These are phyloP conservation scores for Latheticus oryzae DNA, from an alignment of 2,888 invertebrate genomes.

Conservation along the genomic window DNA sequence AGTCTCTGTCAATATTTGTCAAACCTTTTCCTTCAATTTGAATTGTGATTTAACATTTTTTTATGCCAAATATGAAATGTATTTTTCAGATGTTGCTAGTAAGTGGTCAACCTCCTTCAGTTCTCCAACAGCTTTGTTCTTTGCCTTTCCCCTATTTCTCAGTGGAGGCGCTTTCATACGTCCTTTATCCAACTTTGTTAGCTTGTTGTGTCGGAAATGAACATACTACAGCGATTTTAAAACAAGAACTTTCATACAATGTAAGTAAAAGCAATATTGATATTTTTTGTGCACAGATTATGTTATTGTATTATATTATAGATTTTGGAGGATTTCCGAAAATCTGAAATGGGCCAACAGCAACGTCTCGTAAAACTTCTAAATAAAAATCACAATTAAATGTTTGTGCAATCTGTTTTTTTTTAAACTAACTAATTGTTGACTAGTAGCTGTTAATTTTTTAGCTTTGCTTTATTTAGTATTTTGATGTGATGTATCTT, in stretches of 20 bases:
- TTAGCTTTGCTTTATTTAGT: constrained; percentile 14
- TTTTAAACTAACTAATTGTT: too few relatives aligned
- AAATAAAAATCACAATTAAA: constrained; percentile 44
- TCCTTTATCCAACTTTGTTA: constrained; percentile 84
- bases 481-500: constrained; percentile 32
- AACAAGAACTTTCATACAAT: constrained; percentile 75
- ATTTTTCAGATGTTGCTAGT: constrained; percentile 76
- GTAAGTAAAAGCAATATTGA: constrained; percentile 61
- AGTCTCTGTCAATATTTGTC: constrained; percentile 26
- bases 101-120: constrained; percentile 81
- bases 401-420: constrained; percentile 24
- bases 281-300: constrained; percentile 26
- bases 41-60: too few relatives aligned
- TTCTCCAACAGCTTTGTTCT: constrained; percentile 85
- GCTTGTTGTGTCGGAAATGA: constrained; percentile 76
- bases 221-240: constrained; percentile 80
- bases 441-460: too few relatives aligned
- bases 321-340: constrained; percentile 71
- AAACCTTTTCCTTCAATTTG: too few relatives aligned
- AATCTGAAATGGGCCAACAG: constrained; percentile 67
- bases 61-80: too few relatives aligned
- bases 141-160: constrained; percentile 90
- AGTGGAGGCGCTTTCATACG: constrained; percentile 75
- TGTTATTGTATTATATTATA: too few relatives aligned
- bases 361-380: constrained; percentile 69